Conservation (phyloP, 2,888 invertebrate species). For the Cataglyphis albicans region DNA sequence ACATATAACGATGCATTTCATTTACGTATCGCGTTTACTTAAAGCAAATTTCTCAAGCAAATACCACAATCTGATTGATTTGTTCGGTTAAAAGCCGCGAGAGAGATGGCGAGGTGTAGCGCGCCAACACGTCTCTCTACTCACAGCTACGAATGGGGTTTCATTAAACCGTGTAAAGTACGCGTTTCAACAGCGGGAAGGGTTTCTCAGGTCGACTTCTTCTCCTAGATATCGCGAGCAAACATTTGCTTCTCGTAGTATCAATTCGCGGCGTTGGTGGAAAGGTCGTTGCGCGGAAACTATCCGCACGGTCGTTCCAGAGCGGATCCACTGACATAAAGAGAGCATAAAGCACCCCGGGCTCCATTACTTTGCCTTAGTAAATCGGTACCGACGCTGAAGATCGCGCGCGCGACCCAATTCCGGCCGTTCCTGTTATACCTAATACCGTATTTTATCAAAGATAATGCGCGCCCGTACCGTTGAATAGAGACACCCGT, state of each 20-base stretch:
- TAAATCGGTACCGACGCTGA: constrained; percentile 68
- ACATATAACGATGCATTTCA: background rate
- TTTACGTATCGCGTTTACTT: background rate
- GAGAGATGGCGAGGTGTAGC: background rate
- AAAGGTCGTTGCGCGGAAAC: constrained; percentile 58
- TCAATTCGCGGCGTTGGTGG: constrained; percentile 57
- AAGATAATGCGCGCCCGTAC: constrained; percentile 60
- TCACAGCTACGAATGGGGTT: constrained; percentile 6
- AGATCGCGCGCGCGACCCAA: constrained; percentile 70
- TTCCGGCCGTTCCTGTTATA: constrained; percentile 66
- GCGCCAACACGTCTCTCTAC: constrained; percentile 9
- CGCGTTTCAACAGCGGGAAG: constrained; percentile 51
- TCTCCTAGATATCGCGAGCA: constrained; percentile 53
- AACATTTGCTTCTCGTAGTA: constrained; percentile 62
- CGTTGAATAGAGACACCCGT: constrained; percentile 50
- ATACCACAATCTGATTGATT: constrained; percentile 24
- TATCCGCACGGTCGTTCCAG: constrained; percentile 58
- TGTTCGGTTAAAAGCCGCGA: constrained; percentile 8
- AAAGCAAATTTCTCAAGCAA: background rate
- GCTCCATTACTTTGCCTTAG: constrained; percentile 69
- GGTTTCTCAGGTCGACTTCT: constrained; percentile 49
- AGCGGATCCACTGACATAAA: constrained; percentile 58
- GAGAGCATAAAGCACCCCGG: constrained; percentile 65
- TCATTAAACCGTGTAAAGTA: constrained; percentile 44
- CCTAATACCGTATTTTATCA: constrained; percentile 70